phyloP scores from a whole-genome alignment of 2,797 vertebrate genomes.

The Smutsia temminckii region DNA sequence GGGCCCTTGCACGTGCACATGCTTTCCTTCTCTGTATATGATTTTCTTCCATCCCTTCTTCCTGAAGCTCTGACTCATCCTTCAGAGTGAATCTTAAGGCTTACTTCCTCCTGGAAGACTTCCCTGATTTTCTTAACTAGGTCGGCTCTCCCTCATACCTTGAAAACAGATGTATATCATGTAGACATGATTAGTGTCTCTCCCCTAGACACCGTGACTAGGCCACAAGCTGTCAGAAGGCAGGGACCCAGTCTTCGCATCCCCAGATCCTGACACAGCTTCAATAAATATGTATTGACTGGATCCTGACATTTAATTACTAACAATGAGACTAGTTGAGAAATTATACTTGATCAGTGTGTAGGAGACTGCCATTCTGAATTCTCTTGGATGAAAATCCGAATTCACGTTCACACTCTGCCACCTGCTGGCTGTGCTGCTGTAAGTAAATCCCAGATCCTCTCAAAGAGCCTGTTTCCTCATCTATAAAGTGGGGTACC shows the following conservation, averaged over 20 bases:
- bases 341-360: slow-evolving; percentile 33
- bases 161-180: slow-evolving; percentile 62
- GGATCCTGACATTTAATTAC: slow-evolving; percentile 49
- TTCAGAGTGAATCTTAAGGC: slow-evolving; percentile 47
- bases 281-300: neutral
- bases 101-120: slow-evolving; percentile 47
- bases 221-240: neutral
- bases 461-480: slow-evolving; percentile 21
- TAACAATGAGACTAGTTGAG: neutral
- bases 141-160: slow-evolving; percentile 28
- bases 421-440: slow-evolving; percentile 67
- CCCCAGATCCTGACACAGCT: neutral
- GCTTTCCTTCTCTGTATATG: neutral
- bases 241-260: neutral
- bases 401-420: slow-evolving; percentile 62
- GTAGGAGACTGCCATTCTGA: neutral
- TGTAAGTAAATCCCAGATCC: slow-evolving; percentile 45
- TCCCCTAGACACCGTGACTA: neutral
- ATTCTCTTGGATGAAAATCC: slow-evolving; percentile 22
- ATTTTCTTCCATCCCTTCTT: slow-evolving; percentile 30
- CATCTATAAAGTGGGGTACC: neutral
- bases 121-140: slow-evolving; percentile 29
- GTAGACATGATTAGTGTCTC: slow-evolving; percentile 19
- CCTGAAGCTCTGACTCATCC: slow-evolving; percentile 43
- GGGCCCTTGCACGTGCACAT: slow-evolving; percentile 44